phyloP scores from a whole-genome alignment of 2,888 invertebrate genomes.

The Catocala fraxini region DNA sequence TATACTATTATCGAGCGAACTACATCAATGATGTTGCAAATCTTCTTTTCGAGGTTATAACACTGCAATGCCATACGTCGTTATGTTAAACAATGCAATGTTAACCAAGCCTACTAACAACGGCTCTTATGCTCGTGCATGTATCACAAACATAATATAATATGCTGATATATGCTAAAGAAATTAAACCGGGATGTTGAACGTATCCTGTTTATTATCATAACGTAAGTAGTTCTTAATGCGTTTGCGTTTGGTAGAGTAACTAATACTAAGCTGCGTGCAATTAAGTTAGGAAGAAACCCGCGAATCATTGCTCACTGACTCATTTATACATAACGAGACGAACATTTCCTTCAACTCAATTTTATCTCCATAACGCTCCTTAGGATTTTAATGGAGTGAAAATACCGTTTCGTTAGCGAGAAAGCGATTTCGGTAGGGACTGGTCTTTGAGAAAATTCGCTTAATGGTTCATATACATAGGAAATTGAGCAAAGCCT shows the following conservation, averaged over 20 bases:
- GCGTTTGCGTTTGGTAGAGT: no score
- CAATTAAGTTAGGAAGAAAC: conserved; percentile 10
- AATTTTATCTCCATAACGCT: conserved; percentile 41
- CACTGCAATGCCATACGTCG: no score
- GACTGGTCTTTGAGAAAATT: conserved; percentile 31
- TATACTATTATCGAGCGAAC: no score
- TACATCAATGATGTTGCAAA: no score
- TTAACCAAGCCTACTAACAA: no score
- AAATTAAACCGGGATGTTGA: conserved; percentile 12
- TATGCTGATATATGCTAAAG: conserved; percentile 7
- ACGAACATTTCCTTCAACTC: conserved; percentile 29
- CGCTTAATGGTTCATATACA: conserved; percentile 27
- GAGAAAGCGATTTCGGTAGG: conserved; percentile 22
- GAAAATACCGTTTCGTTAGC: conserved; percentile 33
- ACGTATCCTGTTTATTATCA: conserved; percentile 34
- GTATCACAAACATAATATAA: no score
- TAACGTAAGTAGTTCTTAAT: conserved; percentile 10
- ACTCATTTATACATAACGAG: conserved; percentile 16
- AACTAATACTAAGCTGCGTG: no score
- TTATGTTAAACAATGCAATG: no score
- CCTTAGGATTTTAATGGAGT: conserved; percentile 39
- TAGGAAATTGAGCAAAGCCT: conserved; percentile 30
- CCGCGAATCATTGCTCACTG: conserved; percentile 16
- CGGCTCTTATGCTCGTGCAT: no score
- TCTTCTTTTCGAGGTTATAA: no score